These are phyloP conservation scores for Clarias fuscus DNA, from an alignment of 2,797 vertebrate genomes.

Conservation along the genomic window DNA sequence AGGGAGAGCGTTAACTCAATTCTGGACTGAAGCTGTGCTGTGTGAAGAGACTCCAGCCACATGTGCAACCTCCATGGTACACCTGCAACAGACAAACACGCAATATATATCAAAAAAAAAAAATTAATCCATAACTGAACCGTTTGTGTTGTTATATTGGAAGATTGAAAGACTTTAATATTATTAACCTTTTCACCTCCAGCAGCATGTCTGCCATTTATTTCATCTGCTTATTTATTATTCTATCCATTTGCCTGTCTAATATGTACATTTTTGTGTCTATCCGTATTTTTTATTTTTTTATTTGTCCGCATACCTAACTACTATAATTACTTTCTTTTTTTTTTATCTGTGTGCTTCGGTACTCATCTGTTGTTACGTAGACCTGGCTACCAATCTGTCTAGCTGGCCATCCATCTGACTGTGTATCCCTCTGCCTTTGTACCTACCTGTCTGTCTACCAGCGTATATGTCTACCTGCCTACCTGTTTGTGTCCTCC, in stretches of 20 bases:
- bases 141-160: not conserved
- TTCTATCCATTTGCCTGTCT: not conserved
- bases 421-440: no score
- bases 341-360: not conserved
- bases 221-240: not conserved
- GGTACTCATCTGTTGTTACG: no score
- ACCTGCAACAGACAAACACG: conserved; percentile 69
- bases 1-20: conserved; percentile 79
- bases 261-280: not conserved
- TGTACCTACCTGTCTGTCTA: not conserved
- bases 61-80: conserved; percentile 90
- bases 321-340: no score
- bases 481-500: no score
- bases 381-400: not conserved
- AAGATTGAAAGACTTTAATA: not conserved
- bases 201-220: not conserved
- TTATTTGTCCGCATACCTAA: not conserved
- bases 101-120: not conserved
- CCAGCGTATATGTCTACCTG: not conserved
- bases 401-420: no score
- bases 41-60: conserved; percentile 86
- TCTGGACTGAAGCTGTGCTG: conserved; percentile 81
- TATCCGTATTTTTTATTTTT: not conserved
- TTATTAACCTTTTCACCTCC: not conserved
- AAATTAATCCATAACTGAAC: not conserved